Evolutionary conservation across 2,888 invertebrate species (phyloP).

Genomic region (Torymus tubicola): DNA sequence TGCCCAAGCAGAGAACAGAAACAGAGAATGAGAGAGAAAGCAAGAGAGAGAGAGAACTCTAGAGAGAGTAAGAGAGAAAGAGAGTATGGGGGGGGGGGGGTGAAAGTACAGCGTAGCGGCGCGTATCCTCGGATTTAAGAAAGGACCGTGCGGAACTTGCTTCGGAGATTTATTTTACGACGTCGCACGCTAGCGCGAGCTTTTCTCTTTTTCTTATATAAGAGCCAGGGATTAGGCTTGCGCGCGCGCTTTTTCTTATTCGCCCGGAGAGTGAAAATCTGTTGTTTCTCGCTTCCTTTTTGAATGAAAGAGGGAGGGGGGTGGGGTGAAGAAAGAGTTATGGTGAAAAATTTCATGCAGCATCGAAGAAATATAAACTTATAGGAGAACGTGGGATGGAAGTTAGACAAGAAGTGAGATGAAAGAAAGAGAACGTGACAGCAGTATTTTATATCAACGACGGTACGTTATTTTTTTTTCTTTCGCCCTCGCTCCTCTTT

Average conservation of each 20-base stretch:
- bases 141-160: slow-evolving; percentile 24
- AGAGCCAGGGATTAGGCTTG: slow-evolving; percentile 33
- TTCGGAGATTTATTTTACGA: slow-evolving; percentile 31
- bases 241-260: background rate
- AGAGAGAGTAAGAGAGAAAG: too few relatives aligned
- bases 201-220: slow-evolving; percentile 7
- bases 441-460: slow-evolving; percentile 1
- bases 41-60: too few relatives aligned
- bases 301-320: background rate
- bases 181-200: background rate
- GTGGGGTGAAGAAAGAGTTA: background rate
- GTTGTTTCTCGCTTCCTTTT: slow-evolving; percentile 29
- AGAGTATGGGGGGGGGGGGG: too few relatives aligned
- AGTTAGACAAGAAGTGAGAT: too few relatives aligned
- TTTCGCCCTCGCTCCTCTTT: background rate
- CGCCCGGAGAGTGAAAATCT: slow-evolving; percentile 36
- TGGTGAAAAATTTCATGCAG: slow-evolving; percentile 8
- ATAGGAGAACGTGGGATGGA: background rate
- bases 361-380: slow-evolving; percentile 11
- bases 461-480: background rate
- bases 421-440: too few relatives aligned
- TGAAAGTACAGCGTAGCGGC: too few relatives aligned
- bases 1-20: background rate
- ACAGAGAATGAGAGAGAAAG: background rate
- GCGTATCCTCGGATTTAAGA: too few relatives aligned